Conservation (phyloP, 2,888 invertebrate species). For the Drosophila stalkeri region DNA sequence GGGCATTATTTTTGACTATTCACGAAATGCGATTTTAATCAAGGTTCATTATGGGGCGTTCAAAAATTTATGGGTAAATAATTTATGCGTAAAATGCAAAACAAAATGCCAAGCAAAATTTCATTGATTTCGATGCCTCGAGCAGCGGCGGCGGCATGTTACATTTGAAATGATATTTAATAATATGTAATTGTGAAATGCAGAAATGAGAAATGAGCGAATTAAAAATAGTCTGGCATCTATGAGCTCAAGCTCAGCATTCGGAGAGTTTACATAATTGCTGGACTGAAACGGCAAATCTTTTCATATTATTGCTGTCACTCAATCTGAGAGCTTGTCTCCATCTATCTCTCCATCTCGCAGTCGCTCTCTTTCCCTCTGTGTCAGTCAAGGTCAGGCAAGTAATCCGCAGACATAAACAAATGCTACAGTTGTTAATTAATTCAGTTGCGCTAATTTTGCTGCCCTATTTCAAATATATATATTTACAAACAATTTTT, state of each 20-base stretch:
- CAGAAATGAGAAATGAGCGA: constrained; percentile 33
- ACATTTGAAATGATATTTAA: constrained; percentile 71
- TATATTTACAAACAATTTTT: not conserved
- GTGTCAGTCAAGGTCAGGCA: constrained; percentile 62
- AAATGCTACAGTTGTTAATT: constrained; percentile 74
- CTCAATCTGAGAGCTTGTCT: constrained; percentile 36
- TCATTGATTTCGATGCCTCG: constrained; percentile 28
- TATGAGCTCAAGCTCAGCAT: constrained; percentile 12
- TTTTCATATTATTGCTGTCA: constrained; percentile 54
- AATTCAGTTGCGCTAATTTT: constrained; percentile 78
- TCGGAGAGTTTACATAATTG: constrained; percentile 61
- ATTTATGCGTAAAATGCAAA: constrained; percentile 72
- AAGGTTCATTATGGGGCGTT: constrained; percentile 65
- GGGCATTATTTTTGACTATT: constrained; percentile 21
- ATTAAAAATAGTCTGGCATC: constrained; percentile 21
- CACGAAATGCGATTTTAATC: constrained; percentile 63
- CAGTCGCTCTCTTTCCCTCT: constrained; percentile 35
- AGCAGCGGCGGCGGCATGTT: constrained; percentile 40
- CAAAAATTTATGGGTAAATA: constrained; percentile 58
- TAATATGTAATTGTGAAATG: constrained; percentile 69
- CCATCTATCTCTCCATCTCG: not conserved
- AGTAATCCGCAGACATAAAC: constrained; percentile 46
- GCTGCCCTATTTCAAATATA: constrained; percentile 42
- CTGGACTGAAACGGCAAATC: constrained; percentile 42
- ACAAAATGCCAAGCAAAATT: constrained; percentile 51